Percentiles rank a stretch among this genome's conserved stretches.
Evolutionary conservation across 2,888 invertebrate species (phyloP).

Genomic region (Ashinkailepas kermadecensis): DNA sequence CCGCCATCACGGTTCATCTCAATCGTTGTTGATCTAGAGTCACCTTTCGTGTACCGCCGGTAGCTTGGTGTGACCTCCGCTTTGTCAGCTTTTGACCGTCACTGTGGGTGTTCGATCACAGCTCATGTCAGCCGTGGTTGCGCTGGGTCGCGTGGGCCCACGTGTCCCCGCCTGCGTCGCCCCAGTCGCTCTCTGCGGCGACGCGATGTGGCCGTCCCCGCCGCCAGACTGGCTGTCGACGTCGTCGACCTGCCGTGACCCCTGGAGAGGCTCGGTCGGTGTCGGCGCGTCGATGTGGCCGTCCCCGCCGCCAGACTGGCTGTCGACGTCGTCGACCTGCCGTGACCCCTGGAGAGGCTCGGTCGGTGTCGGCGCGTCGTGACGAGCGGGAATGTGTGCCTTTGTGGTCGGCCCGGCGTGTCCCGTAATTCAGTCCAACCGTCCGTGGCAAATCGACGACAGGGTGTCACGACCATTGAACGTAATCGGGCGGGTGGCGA

Average conservation of each 20-base stretch:
- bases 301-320: neutral
- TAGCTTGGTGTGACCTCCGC: too few relatives aligned
- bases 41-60: too few relatives aligned
- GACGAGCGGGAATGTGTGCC: neutral
- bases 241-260: neutral
- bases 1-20: too few relatives aligned
- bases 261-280: neutral
- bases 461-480: neutral
- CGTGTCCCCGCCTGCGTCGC: too few relatives aligned
- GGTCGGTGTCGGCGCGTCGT: neutral
- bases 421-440: conserved; percentile 1
- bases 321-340: neutral
- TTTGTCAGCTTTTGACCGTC: too few relatives aligned
- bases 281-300: neutral
- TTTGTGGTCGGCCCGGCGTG: neutral
- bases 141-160: too few relatives aligned
- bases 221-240: neutral
- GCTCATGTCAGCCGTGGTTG: too few relatives aligned
- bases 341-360: neutral
- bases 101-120: too few relatives aligned
- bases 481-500: neutral
- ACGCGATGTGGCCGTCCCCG: neutral
- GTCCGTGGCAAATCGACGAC: neutral
- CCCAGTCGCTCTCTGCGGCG: too few relatives aligned
- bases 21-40: too few relatives aligned